These are phyloP conservation scores for Scolopax bukidnonensis DNA, from an alignment of 2,797 vertebrate genomes.

Conservation along the genomic window DNA sequence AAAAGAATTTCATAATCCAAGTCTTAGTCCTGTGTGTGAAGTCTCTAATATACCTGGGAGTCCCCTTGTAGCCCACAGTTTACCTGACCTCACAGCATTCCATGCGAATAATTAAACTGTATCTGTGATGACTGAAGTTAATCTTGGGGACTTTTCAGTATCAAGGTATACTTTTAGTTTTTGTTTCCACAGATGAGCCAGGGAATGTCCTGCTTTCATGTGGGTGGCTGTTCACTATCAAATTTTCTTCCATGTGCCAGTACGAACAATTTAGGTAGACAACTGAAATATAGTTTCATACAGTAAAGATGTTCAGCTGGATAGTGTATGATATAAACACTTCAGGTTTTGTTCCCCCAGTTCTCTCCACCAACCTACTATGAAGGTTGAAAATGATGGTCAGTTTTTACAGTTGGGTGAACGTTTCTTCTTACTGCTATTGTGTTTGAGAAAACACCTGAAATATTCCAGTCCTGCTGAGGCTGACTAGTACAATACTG, in stretches of 20 bases:
- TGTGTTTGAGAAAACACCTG: neutral
- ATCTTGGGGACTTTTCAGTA: neutral
- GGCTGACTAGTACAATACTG: neutral
- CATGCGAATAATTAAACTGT: neutral
- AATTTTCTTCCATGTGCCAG: neutral
- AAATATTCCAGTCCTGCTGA: neutral
- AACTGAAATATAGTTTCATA: neutral
- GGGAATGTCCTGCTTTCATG: neutral
- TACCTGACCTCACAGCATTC: neutral
- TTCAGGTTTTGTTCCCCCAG: neutral
- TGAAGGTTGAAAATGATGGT: neutral
- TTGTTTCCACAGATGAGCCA: neutral
- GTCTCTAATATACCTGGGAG: neutral
- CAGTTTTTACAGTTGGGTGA: neutral
- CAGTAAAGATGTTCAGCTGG: neutral
- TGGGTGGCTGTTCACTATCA: neutral
- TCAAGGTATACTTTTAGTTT: neutral
- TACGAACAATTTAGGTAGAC: neutral
- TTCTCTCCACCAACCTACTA: neutral
- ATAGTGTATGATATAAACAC: neutral
- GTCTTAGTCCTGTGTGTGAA: neutral
- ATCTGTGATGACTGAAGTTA: neutral
- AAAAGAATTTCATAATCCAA: neutral
- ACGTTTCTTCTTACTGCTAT: neutral
- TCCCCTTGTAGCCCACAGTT: neutral